A percentile compares a stretch with the other conserved stretches of the same genome.
phyloP scores from a whole-genome alignment of 2,797 vertebrate genomes.

The Danio aesculapii region DNA sequence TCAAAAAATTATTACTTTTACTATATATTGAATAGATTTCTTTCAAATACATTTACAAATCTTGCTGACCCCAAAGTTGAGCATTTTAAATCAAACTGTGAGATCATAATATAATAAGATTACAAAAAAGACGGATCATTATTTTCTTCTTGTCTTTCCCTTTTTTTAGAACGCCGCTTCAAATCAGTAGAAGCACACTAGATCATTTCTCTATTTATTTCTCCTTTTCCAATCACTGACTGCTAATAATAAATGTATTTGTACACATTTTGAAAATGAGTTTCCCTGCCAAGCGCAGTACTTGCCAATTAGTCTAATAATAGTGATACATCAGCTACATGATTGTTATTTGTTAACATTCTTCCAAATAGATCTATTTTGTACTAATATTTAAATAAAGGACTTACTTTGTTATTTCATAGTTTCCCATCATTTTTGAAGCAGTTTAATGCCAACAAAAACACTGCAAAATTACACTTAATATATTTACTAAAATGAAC shows the following conservation, averaged over 20 bases:
- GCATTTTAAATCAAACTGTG: neutral
- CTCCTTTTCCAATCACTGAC: neutral
- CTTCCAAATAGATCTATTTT: constrained; percentile 32
- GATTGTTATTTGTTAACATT: neutral
- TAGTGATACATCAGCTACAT: neutral
- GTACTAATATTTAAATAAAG: constrained; percentile 41
- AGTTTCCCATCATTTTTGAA: constrained; percentile 1
- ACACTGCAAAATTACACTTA: too few species aligned
- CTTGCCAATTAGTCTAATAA: neutral
- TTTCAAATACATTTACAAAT: neutral
- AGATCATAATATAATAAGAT: too few species aligned
- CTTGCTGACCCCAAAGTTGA: neutral
- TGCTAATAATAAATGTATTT: neutral
- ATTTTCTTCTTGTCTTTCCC: neutral
- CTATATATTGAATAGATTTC: too few species aligned
- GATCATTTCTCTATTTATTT: neutral
- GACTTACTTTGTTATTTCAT: neutral
- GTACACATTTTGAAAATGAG: neutral
- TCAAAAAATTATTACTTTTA: too few species aligned
- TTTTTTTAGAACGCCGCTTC: constrained; percentile 41
- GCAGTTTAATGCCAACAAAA: neutral
- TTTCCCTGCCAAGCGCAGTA: constrained; percentile 1
- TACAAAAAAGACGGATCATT: too few species aligned
- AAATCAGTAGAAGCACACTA: neutral
- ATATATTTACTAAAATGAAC: too few species aligned